These are phyloP conservation scores for Hylyphantes graminicola DNA, from an alignment of 1,140 invertebrate genomes.

Conservation along the genomic window DNA sequence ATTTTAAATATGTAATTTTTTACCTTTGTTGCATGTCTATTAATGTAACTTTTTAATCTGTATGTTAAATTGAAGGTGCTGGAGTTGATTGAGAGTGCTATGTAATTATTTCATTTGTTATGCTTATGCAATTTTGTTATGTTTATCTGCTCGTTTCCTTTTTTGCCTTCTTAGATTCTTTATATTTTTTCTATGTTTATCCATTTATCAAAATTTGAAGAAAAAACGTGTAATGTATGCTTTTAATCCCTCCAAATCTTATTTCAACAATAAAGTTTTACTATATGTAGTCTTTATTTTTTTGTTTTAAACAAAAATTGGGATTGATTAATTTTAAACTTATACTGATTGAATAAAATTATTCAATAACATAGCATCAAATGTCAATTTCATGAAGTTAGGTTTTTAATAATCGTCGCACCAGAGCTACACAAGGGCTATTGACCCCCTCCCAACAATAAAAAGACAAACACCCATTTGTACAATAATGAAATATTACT, in stretches of 20 bases:
- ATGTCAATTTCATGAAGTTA: no score
- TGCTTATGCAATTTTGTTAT: constrained; percentile 20
- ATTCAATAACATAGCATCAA: no score
- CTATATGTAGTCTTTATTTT: neutral
- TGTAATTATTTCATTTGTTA: constrained; percentile 4
- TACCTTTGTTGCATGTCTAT: neutral
- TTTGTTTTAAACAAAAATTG: neutral
- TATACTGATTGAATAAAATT: no score
- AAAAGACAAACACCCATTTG: no score
- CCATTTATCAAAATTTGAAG: no score
- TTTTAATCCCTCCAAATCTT: constrained; percentile 17
- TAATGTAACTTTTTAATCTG: neutral
- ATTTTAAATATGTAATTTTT: constrained; percentile 2
- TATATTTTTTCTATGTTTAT: constrained; percentile 29
- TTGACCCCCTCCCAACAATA: no score
- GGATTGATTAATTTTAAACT: no score
- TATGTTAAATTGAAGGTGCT: neutral
- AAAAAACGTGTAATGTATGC: constrained; percentile 8
- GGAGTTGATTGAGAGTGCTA: constrained; percentile 6
- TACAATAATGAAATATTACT: no score
- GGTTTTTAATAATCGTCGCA: no score
- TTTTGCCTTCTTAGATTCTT: constrained; percentile 21
- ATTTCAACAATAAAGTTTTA: constrained; percentile 1
- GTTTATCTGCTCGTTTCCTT: neutral
- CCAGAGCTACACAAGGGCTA: no score